Evolutionary conservation across 30 jellyfish, hydroid and myxozoan species (phyloP).

Genomic region (Catostylus mosaicus): DNA sequence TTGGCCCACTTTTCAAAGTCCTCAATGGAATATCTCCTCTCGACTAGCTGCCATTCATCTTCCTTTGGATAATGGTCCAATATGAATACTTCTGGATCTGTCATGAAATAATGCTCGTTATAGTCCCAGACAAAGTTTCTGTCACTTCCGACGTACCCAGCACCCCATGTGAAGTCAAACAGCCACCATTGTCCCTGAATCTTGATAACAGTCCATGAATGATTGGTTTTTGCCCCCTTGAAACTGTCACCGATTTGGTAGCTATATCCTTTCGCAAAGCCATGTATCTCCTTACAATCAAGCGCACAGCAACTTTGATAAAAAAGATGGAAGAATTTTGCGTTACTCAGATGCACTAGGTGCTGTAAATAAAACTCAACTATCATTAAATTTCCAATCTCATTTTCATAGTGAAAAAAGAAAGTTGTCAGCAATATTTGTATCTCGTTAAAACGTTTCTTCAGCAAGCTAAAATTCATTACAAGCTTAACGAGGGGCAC

Average conservation of each 20-base stretch:
- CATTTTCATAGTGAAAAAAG: too few relatives aligned
- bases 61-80: constrained; percentile 81
- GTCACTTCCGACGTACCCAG: constrained; percentile 76
- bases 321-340: too few relatives aligned
- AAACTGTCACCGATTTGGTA: constrained; percentile 58
- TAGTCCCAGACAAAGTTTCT: constrained; percentile 67
- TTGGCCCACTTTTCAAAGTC: constrained; percentile 69
- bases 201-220: constrained; percentile 82
- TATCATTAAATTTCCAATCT: too few relatives aligned
- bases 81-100: constrained; percentile 82
- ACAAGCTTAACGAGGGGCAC: too few relatives aligned
- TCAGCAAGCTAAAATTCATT: too few relatives aligned
- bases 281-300: constrained; percentile 54
- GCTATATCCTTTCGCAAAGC: constrained; percentile 77
- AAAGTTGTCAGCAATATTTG: too few relatives aligned
- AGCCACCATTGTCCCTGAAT: constrained; percentile 84
- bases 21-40: constrained; percentile 28
- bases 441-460: too few relatives aligned
- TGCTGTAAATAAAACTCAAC: too few relatives aligned
- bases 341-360: too few relatives aligned
- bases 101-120: constrained; percentile 82
- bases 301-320: constrained; percentile 14
- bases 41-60: constrained; percentile 72
- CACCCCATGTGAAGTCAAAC: constrained; percentile 86
- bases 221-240: constrained; percentile 60